A percentile compares a stretch with the other conserved stretches of the same genome.
Conservation (phyloP, 37 sponge, comb jelly and placozoan species). For the Beroe ovata region DNA sequence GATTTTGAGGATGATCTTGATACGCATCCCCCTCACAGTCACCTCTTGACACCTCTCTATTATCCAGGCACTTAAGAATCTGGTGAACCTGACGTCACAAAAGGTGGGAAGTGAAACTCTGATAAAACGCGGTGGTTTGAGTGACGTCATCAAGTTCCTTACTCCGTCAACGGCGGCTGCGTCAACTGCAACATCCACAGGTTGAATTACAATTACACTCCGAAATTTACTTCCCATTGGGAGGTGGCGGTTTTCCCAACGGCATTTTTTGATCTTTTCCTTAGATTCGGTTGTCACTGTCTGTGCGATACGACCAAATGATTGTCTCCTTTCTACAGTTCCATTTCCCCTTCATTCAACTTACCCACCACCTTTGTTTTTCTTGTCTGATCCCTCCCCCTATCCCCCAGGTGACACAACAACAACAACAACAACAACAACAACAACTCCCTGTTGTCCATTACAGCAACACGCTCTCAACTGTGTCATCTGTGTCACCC, state of each 20-base stretch:
- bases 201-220: too few relatives aligned
- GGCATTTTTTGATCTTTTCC: too few relatives aligned
- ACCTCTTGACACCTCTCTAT: too few relatives aligned
- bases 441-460: background rate
- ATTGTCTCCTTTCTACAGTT: background rate
- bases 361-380: too few relatives aligned
- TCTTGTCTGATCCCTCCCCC: too few relatives aligned
- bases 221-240: too few relatives aligned
- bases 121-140: background rate
- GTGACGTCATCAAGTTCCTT: background rate
- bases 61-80: conserved; percentile 35
- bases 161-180: background rate
- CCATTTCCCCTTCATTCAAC: too few relatives aligned
- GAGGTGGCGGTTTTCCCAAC: too few relatives aligned
- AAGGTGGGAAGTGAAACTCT: conserved; percentile 39
- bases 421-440: too few relatives aligned
- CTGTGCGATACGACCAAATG: background rate
- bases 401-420: background rate
- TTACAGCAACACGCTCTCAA: conserved; percentile 36
- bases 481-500: conserved; percentile 58
- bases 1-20: too few relatives aligned
- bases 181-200: background rate
- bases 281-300: background rate
- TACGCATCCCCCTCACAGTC: too few relatives aligned
- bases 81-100: conserved; percentile 20